Evolutionary conservation across 2,888 invertebrate genomes (phyloP), one percentile per base, ranked within the genome.

Genomic region (Agonopterix alstromeriana): DNA sequence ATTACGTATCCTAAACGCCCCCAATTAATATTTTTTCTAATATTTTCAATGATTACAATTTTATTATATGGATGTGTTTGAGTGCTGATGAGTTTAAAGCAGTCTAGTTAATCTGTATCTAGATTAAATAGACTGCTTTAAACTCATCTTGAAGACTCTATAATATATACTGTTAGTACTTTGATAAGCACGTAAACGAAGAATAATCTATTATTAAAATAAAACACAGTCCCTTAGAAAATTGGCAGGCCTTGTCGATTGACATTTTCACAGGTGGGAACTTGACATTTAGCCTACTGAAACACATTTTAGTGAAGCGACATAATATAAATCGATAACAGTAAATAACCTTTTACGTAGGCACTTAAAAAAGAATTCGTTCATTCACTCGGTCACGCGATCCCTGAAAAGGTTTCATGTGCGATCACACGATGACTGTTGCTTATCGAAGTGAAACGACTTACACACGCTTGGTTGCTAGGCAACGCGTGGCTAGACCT

Each of bases 271-370:
- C 82, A 81, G 76, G 76, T 81, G 76, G 70, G 56, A 56, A 60
- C 56, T 65, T 82, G 82, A 71, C 81, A 83, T 85, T 85, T 78
- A 61, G 56, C 60, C 53, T 53, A 52, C 52, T 54, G 52, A 58
- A 27, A 61, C 61, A 56, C 51, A 57, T 60, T 65, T 65, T 56
- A 55, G 60, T 63, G 55, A 58, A 65, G 57, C 59, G 50, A 64
- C 57, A 64, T 62, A 43, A 57, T 57, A 63, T 58, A 68, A 71
- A 78, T 80, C 75, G 66, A 77, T 77, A 62, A 52, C 56, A 63
- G 67, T 65, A 73, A 73, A 72, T 80, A 80, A 82, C 82, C 83
- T 84, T 84, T 84, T 65, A 67, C 65, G 62, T 65, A 54, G 58
- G 57, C 61, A 65, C 66, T 66, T 49, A 68, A 66, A 66, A 66